Evolutionary conservation across 2,113 vertebrate species (phyloP), one percentile per base, ranked within the genome.

Genomic region (Hypomesus transpacificus): DNA sequence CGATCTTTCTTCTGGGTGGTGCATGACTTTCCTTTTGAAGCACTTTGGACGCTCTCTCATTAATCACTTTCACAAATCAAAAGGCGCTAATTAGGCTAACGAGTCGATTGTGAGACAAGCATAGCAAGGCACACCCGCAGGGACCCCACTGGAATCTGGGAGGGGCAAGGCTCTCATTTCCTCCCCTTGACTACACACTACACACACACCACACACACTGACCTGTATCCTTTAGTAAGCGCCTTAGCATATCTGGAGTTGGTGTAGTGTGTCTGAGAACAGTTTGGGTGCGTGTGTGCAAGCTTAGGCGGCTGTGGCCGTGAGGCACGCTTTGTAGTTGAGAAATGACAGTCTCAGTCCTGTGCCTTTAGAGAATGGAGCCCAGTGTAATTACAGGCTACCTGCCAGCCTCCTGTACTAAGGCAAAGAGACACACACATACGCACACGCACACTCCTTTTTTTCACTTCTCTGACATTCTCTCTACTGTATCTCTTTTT

Each of bases 11-110:
- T 66, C 17, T 53, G 52, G 57, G 60, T 78, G 73, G 68, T 69
- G 31, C 74, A 20, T 70, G 60, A 80, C 56, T 28, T 67, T 22
- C 62, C 58, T 3, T 70, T 73, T 70, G 8, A 64, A 34, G 62
- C 26, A 4, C 17, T 64, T 46, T 64, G 62, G 22, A 31, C 68
- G 73, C 59, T 46, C 76, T 22, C 8, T 76, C 83, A 81, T 82
- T 76, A 77, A 84, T 84, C 73, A 73, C 70, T 80, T 82, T 78
- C 70, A 69, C 68, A 76, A 80, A 76, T 79, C 81, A 77, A 68
- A 79, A 61, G 34, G 59, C 71, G 34, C 77, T 73, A 74, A 83
- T 83, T 73, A 77, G 65, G 66, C 61, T 52, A 82, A 84, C 59
- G 76, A 77, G 76, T 57, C 66, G 61, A 71, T 61, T 63, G 75